Percentiles rank a stretch among this genome's conserved stretches.
Conservation (phyloP, 2,797 vertebrate genomes). For the Megaceryle alcyon region DNA sequence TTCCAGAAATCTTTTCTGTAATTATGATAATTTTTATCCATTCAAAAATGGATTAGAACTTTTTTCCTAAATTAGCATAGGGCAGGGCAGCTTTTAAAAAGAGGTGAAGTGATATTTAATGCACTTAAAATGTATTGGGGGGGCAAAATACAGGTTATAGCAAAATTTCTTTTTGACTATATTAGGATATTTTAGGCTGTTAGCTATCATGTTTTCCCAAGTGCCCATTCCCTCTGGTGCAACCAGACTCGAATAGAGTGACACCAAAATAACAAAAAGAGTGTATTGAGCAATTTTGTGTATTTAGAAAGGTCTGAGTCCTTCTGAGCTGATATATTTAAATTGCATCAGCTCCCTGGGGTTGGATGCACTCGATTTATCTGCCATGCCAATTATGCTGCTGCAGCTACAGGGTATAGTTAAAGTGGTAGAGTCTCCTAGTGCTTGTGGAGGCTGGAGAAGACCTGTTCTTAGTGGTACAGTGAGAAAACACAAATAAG, state of each 20-base stretch:
- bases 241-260: background rate
- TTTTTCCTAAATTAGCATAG: background rate
- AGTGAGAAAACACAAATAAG: background rate
- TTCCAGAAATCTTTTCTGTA: background rate
- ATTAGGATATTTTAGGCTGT: background rate
- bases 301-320: background rate
- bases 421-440: background rate
- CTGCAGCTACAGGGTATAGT: background rate
- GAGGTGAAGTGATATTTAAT: background rate
- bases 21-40: background rate
- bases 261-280: background rate
- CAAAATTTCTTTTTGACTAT: background rate
- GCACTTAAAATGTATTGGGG: background rate
- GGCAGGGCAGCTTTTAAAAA: background rate
- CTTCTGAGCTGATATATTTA: background rate
- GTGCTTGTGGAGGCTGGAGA: rapidly evolving
- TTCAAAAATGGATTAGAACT: background rate
- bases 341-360: background rate
- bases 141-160: background rate
- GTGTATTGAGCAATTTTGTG: background rate
- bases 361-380: background rate
- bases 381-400: rapidly evolving
- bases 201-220: background rate
- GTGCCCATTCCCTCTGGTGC: background rate
- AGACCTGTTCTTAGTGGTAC: background rate